Base-by-base conservation (phyloP, 2,888 invertebrate genomes). In the Alloplasta piceator region DNA sequence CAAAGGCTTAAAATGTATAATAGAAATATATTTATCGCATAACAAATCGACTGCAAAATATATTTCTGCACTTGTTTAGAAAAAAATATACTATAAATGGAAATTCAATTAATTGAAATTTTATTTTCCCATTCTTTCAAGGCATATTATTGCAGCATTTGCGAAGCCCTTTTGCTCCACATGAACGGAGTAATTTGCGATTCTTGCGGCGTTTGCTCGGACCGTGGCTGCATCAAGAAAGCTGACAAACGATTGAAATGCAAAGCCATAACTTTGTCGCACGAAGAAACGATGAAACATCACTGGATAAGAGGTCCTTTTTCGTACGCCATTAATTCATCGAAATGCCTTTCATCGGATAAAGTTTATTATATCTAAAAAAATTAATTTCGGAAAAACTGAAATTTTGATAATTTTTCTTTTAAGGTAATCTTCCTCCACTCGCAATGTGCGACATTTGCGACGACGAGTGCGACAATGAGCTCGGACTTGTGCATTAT, bases 171-270 rank as follows among this genome's bases (percentile, higher is more conserved):
- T 66, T 94, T 97, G 89, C 92, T 96, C 66, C 95, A 95, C 76
- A 94, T 96, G 5, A 95, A 96, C 80, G 98, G 98, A 0, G 94
- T 96, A 6, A 96, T 96, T 89, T 98, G 98, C 92, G 98, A 98
- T 93, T 97, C 96, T 83, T 98, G 98, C 93, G 97, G 96, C 0
- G 94, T 97, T 6, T 97, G 97, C 92, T 96, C 97, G 0, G 97
- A 98, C 91, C 95, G 95, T 82, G 93, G 94, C 52, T 98, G 98
- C 89, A 94, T 95, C 67, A 94, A 94, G 86, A 93, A 93, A 80
- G 95, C 97, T 0, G 95, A 98, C 88, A 94, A 94, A 89, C 94
- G 93, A 74, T 93, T 96, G 26, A 94, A 93, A 84, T 98, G 98
- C 92, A 98, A 98, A 92, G 94, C 95, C 50, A 94, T 96, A 84